phyloP scores from a whole-genome alignment of 2,797 vertebrate species.

The Pseudotriccus pelzelni region DNA sequence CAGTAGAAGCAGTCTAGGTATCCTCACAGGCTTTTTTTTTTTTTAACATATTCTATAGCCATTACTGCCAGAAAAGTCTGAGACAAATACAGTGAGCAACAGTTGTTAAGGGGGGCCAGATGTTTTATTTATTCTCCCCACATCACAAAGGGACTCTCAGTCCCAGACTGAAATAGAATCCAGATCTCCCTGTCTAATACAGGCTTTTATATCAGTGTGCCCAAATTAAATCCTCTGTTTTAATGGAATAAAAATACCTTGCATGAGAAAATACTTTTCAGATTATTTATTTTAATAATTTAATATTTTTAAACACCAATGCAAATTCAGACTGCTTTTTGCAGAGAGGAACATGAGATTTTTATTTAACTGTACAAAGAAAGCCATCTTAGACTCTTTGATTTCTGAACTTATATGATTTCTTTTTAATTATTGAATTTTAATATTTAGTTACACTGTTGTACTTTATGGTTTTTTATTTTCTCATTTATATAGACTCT shows the following conservation, averaged over 20 bases:
- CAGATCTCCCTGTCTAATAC: background rate
- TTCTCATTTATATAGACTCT: background rate
- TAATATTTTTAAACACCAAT: background rate
- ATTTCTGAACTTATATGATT: background rate
- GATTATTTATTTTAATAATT: background rate
- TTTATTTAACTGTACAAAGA: background rate
- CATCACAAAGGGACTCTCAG: background rate
- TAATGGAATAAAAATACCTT: background rate
- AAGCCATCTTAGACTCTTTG: background rate
- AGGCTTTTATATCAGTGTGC: background rate
- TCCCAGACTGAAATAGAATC: background rate
- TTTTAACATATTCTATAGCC: background rate
- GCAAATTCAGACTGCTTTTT: background rate
- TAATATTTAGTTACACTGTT: background rate
- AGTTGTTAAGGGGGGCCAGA: background rate
- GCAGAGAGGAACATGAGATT: background rate
- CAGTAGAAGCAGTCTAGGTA: background rate
- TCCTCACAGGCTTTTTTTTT: background rate
- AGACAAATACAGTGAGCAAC: background rate
- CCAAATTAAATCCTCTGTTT: background rate
- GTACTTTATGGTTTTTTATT: rapidly evolving
- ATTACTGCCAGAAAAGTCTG: background rate
- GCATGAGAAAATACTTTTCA: background rate
- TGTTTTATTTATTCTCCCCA: background rate
- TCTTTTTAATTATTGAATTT: background rate